A percentile compares a stretch with the other conserved stretches of the same genome.
Evolutionary conservation across 2,888 invertebrate genomes (phyloP).

Genomic region (Emmelina monodactyla): DNA sequence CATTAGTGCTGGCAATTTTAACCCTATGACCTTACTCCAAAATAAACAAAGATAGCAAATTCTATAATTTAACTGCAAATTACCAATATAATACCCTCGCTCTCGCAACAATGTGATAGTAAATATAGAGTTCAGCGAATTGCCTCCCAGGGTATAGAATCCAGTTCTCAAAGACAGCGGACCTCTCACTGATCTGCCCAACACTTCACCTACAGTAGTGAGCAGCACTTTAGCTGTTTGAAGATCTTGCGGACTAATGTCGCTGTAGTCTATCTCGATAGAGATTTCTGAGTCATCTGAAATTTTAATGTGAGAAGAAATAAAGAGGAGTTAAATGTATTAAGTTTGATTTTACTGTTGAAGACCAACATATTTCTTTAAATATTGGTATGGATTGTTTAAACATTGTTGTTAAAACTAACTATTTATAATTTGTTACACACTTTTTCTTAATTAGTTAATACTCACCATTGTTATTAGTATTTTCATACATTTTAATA

Average conservation of each 20-base stretch:
- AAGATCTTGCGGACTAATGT: conserved; percentile 65
- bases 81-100: conserved; percentile 79
- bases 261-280: conserved; percentile 72
- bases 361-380: too few relatives aligned
- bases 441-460: too few relatives aligned
- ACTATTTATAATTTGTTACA: too few relatives aligned
- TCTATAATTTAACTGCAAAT: too few relatives aligned
- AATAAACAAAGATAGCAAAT: too few relatives aligned
- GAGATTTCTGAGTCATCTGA: conserved; percentile 62
- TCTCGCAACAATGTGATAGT: conserved; percentile 81
- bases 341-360: too few relatives aligned
- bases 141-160: conserved; percentile 87
- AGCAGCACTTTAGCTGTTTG: conserved; percentile 74
- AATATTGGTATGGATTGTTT: too few relatives aligned
- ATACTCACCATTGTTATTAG: conserved; percentile 73
- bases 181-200: conserved; percentile 69
- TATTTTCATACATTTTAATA: conserved; percentile 76
- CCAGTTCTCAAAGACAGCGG: conserved; percentile 71
- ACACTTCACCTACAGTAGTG: conserved; percentile 76
- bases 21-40: too few relatives aligned
- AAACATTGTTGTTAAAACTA: too few relatives aligned
- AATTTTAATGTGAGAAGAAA: too few relatives aligned
- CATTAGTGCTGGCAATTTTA: too few relatives aligned
- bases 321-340: too few relatives aligned
- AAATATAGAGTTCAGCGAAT: conserved; percentile 85